Base-by-base conservation (phyloP, 2,113 vertebrate species). In the Columba janthina region DNA sequence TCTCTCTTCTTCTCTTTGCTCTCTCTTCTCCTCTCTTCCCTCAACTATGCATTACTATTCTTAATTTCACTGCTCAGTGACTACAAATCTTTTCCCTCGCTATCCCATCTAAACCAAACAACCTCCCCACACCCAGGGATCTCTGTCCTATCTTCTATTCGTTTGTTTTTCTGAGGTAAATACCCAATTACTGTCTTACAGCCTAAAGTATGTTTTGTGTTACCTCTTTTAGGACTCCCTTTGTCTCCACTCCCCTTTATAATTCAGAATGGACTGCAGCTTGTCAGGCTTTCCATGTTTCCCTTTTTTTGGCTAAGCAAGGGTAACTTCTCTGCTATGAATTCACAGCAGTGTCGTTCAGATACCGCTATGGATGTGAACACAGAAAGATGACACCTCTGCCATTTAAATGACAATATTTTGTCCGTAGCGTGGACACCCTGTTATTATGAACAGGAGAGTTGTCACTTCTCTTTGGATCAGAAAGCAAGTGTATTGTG, bases 61-160 rank as follows among this genome's bases (percentile, higher is more conserved):
- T 50, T 42, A 2, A 85, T 87, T 83, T 79, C 85, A 6, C 75
- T 62, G 67, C 85, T 76, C 78, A 11, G 46, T 10, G 34, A 10
- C 65, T 56, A 2, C 2, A 6, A 12, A n/a, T 57, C 61, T 87
- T 85, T 60, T 65, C 87, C 93, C 70, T 48, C 65, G 7, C 34
- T 3, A 25, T 9, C 73, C 80, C 25, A 16, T 0, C 38, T 50
- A 15, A 86, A 64, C 3, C 31, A 44, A 66, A 28, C 4, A 51
- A 60, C 4, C 2, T 54, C 65, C 15, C 18, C 0, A 2, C 8
- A 0, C 12, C 22, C 10, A 1, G 51, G 50, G 42, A 76, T 36
- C 28, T 29, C 17, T 12, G 19, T 46, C 72, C 67, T 60, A 12
- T 4, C 73, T 46, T 32, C 24, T 5, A 28, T 70, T 42, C 24